Evolutionary conservation across 2,797 vertebrate species (phyloP), one percentile per base, ranked within the genome.

Genomic region (Scomberomorus guttatus): DNA sequence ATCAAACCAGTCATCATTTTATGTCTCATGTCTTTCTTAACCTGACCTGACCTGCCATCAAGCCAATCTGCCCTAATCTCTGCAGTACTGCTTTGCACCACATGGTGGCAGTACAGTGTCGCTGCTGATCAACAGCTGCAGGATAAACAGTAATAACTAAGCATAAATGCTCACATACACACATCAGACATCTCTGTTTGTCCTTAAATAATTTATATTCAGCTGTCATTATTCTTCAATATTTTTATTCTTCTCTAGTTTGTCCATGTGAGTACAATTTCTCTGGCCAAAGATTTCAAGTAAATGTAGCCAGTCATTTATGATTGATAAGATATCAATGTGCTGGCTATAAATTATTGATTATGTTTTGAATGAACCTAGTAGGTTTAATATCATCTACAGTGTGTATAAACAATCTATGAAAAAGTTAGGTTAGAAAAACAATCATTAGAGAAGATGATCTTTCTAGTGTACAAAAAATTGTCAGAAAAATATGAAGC

Each of bases 21-120:
- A 55, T 48, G 9, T 51, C 27, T 51, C 9, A 6, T 15, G 11
- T 8, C 42, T 60, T 81, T 6, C 18, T 39, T 67, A 70, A 55
- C 25, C 13, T 62, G 14, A 39, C 7, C 22, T 75, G 46, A 25
- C 39, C 60, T 12, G 14, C 37, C 58, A 27, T 60, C 6, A 18
- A 0, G 50, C 20, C 14, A 37, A 17, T 73, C 25, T 0, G 11
- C 25, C 3, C 9, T 39, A 22, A 80, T 50, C 29, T 3, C 56
- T 67, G 80, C 72, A 78, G 14, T 85, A 56, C 58, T 8, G 4
- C 42, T 42, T 83, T 37, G 27, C n/a, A 85, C 90, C 94, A 90
- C 85, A 67, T 4, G 88, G 76, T 81, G 89, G 83, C 86, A 86
- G 73, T 63, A 75, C 34, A 81, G 55, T 37, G n/a, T 50, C 79